Base-by-base conservation (phyloP, 2,888 invertebrate species). In the Eristalinus sepulchralis region DNA sequence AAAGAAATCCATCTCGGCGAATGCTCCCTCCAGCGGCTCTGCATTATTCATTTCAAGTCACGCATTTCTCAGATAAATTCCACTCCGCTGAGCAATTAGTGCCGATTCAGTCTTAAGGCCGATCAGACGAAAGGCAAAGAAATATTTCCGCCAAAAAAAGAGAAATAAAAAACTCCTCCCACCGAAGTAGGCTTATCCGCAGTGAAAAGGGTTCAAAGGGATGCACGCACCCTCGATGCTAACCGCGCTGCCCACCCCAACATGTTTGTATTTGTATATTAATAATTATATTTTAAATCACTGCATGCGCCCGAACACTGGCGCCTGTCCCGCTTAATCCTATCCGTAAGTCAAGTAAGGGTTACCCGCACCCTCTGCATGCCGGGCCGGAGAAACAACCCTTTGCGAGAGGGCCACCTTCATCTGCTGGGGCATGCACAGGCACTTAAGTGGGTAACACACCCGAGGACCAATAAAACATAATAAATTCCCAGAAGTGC, bases 281-380 rank as follows among this genome's bases (percentile, higher is more conserved):
- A 82, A 82, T 85, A 85, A 85, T 85, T 77, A 82, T 77, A 82
- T 85, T 85, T 85, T 70, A 82, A 85, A 82, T 82, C 82, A 85
- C 73, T 82, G 82, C 85, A 77, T 76, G 73, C 73, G 72, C 82
- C 73, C 77, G 73, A 85, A 82, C 82, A 82, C 60, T 85, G 73
- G 82, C 53, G 71, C n/a, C 72, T 53, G 31, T n/a, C 60, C 66
- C 36, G 27, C 27, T 20, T 62, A 80, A 85, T 77, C 64, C 73
- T 9, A 22, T 33, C 59, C 47, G 27, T 10, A 70, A 82, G 64
- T 66, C 47, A 76, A 24, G 17, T 39, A 33, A 59, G 47, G 22
- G 71, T 57, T 76, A 72, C 55, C 59, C 63, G 33, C 63, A 62
- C 27, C 77, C 9, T 0, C 4, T 10, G 22, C 6, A 9, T 11